These are phyloP conservation scores for Drosophila acutilabella DNA, from an alignment of 2,888 invertebrate species.

Conservation along the genomic window DNA sequence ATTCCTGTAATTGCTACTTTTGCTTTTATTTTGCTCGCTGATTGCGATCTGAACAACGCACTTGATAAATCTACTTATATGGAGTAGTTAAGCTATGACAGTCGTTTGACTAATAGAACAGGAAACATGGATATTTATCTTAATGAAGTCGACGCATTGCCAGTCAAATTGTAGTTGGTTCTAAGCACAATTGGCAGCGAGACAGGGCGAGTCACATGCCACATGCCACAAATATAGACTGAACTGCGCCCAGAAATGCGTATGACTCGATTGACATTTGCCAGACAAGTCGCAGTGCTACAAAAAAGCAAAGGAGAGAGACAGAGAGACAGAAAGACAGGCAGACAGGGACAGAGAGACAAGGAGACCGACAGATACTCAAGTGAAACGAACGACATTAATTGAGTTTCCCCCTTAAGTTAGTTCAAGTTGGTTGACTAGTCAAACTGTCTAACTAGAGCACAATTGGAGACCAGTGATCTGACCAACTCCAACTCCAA, in stretches of 20 bases:
- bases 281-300: constrained; percentile 46
- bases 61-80: constrained; percentile 42
- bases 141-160: constrained; percentile 61
- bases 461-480: constrained; percentile 27
- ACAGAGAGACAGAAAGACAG: constrained; percentile 16
- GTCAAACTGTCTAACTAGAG: constrained; percentile 31
- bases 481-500: neutral
- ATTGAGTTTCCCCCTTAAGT: constrained; percentile 64
- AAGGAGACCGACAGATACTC: constrained; percentile 27
- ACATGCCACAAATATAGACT: constrained; percentile 30
- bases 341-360: constrained; percentile 24
- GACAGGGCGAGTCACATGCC: constrained; percentile 53
- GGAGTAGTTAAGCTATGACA: constrained; percentile 34
- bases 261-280: constrained; percentile 71
- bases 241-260: constrained; percentile 74
- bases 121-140: constrained; percentile 64
- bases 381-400: constrained; percentile 67
- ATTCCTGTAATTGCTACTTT: neutral
- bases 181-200: constrained; percentile 38
- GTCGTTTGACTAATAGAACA: constrained; percentile 61
- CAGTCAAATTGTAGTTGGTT: constrained; percentile 50
- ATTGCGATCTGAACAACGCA: neutral
- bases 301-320: constrained; percentile 30
- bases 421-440: constrained; percentile 43
- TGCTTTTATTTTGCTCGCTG: neutral